A percentile compares a stretch with the other conserved stretches of the same genome.
Conservation (phyloP, 2,797 vertebrate genomes). For the Chelidonichthys spinosus region DNA sequence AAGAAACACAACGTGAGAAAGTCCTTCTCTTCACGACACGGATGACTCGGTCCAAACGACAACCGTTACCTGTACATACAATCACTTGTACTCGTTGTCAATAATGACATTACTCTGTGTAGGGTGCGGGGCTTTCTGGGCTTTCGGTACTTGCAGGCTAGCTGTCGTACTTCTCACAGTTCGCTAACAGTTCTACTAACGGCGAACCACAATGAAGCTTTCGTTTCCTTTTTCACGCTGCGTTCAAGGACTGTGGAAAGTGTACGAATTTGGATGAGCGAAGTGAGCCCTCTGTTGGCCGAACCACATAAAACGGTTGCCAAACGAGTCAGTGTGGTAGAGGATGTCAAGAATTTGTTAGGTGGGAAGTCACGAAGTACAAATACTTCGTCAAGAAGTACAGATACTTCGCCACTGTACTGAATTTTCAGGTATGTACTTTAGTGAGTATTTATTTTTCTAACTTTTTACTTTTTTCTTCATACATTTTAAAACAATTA, state of each 20-base stretch:
- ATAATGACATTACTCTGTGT: conserved; percentile 18
- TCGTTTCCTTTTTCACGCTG: conserved; percentile 50
- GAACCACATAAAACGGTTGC: too few species aligned
- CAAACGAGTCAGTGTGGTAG: too few species aligned
- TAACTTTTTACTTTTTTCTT: too few species aligned
- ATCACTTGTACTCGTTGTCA: neutral
- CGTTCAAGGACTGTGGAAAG: neutral
- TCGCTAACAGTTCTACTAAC: too few species aligned
- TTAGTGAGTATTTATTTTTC: too few species aligned
- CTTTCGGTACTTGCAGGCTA: neutral
- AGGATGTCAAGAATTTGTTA: too few species aligned
- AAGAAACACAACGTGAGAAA: neutral
- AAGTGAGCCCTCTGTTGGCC: neutral
- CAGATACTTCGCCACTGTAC: too few species aligned
- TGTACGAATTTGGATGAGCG: fast-evolving
- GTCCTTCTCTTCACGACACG: conserved; percentile 7
- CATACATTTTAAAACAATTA: too few species aligned
- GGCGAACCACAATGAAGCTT: conserved; percentile 10
- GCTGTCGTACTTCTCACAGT: conserved; percentile 41
- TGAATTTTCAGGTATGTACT: too few species aligned
- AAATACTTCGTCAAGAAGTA: too few species aligned
- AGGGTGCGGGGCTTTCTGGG: neutral
- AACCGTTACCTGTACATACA: neutral
- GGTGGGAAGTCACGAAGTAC: too few species aligned
- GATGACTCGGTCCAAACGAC: neutral